Percentiles rank a stretch among this genome's conserved stretches.
phyloP scores from a whole-genome alignment of 1,140 invertebrate genomes.

The Bombus sibiricus region DNA sequence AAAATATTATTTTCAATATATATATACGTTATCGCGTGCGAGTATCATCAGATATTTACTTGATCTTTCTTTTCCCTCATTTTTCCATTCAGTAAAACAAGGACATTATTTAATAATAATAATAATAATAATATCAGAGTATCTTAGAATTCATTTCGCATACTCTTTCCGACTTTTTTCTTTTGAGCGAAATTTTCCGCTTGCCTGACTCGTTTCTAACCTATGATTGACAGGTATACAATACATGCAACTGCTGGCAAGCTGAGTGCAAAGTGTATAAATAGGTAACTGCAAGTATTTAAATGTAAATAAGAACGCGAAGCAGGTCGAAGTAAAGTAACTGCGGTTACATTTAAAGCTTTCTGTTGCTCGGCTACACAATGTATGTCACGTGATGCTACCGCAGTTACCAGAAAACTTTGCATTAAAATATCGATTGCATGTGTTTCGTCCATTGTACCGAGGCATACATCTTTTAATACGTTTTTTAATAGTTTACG shows the following conservation, averaged over 20 bases:
- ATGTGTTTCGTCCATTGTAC: not conserved
- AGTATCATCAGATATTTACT: too few species aligned
- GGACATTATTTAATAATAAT: too few species aligned
- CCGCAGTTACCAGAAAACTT: not conserved
- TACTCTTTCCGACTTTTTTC: not conserved
- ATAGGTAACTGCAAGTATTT: not conserved
- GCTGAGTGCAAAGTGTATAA: not conserved
- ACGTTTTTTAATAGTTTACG: too few species aligned
- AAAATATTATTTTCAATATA: too few species aligned
- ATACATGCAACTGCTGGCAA: not conserved
- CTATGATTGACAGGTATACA: not conserved
- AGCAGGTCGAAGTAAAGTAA: not conserved
- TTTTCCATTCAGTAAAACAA: too few species aligned
- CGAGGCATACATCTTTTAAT: not conserved
- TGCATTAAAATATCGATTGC: slow-evolving; percentile 1
- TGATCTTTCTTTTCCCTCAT: too few species aligned
- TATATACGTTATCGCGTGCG: too few species aligned
- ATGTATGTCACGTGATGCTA: not conserved
- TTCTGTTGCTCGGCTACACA: not conserved
- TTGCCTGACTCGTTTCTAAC: not conserved
- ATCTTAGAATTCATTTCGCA: too few species aligned
- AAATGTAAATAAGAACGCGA: not conserved
- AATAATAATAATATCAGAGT: too few species aligned
- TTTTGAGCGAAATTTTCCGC: not conserved
- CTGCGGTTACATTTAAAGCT: not conserved